phyloP scores from a whole-genome alignment of 2,888 invertebrate genomes.

The Oxyteleia sp. region DNA sequence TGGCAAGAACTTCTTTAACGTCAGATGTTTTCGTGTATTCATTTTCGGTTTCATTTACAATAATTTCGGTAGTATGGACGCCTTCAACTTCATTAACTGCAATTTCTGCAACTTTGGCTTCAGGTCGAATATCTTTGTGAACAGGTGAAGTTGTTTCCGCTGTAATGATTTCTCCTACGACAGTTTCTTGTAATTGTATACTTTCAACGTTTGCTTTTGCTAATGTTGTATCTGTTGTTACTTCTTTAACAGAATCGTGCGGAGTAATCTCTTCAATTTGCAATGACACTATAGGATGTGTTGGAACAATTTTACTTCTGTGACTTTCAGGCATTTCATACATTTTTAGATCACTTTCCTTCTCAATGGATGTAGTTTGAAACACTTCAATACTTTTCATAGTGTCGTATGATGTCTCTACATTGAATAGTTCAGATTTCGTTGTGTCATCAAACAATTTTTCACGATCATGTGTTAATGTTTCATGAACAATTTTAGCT shows the following conservation, averaged over 20 bases:
- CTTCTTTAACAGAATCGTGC: slow-evolving; percentile 87
- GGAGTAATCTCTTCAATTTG: slow-evolving; percentile 87
- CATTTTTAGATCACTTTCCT: slow-evolving; percentile 89
- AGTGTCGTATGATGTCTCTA: slow-evolving; percentile 89
- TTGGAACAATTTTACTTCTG: slow-evolving; percentile 88
- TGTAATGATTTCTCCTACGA: slow-evolving; percentile 88
- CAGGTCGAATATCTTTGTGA: slow-evolving; percentile 84
- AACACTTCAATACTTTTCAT: slow-evolving; percentile 90
- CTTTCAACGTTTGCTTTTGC: slow-evolving; percentile 87
- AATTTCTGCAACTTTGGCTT: slow-evolving; percentile 87
- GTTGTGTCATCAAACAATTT: slow-evolving; percentile 83
- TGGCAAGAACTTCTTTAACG: slow-evolving; percentile 87
- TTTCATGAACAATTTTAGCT: slow-evolving; percentile 90
- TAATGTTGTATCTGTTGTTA: slow-evolving; percentile 87
- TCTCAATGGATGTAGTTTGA: slow-evolving; percentile 90
- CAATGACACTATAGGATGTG: slow-evolving; percentile 89
- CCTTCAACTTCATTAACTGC: slow-evolving; percentile 87
- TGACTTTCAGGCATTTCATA: slow-evolving; percentile 89
- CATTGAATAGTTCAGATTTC: slow-evolving; percentile 84
- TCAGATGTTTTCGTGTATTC: slow-evolving; percentile 85
- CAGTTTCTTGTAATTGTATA: slow-evolving; percentile 87
- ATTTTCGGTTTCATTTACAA: slow-evolving; percentile 88
- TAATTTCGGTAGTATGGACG: slow-evolving; percentile 88
- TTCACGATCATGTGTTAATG: slow-evolving; percentile 91
- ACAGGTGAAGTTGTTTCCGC: slow-evolving; percentile 89